phyloP scores from a whole-genome alignment of 1,140 invertebrate species.

The Drosophila sp. region DNA sequence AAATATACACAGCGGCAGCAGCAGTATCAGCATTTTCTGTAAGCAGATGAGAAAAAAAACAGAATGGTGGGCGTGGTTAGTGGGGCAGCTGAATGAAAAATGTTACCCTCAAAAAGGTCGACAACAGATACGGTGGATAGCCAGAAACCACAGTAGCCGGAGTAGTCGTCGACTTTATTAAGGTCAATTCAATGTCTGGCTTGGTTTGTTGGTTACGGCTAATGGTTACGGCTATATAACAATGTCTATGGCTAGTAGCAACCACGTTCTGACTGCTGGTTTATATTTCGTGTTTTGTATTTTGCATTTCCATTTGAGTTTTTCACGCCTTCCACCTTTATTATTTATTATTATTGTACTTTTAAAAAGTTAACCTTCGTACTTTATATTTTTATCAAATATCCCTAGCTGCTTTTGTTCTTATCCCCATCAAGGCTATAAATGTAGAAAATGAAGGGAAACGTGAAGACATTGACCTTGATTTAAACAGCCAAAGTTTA shows the following conservation, averaged over 20 bases:
- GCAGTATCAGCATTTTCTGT: constrained; percentile 83
- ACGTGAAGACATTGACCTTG: constrained; percentile 25
- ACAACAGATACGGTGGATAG: constrained; percentile 29
- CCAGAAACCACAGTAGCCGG: constrained; percentile 29
- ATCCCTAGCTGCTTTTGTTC: constrained; percentile 31
- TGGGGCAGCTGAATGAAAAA: constrained; percentile 40
- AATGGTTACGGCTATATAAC: constrained; percentile 66
- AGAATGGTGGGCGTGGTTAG: constrained; percentile 44
- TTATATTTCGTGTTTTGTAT: constrained; percentile 32
- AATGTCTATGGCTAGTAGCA: constrained; percentile 20
- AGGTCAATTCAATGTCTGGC: constrained; percentile 81
- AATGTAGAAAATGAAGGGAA: constrained; percentile 1
- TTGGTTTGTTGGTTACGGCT: constrained; percentile 68
- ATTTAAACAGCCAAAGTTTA: constrained; percentile 18
- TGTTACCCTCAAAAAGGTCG: constrained; percentile 54
- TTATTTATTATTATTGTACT: constrained; percentile 65
- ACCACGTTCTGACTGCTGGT: background rate
- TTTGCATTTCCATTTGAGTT: constrained; percentile 60
- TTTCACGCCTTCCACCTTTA: constrained; percentile 64
- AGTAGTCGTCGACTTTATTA: constrained; percentile 73
- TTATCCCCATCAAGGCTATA: constrained; percentile 5
- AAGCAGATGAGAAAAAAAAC: constrained; percentile 30
- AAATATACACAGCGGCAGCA: constrained; percentile 69
- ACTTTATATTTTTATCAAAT: background rate
- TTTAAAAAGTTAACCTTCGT: constrained; percentile 39